Percentiles rank a stretch among this genome's conserved stretches.
These are phyloP conservation scores for Syngnathoides biaculeatus DNA, from an alignment of 2,113 vertebrate genomes.

Conservation along the genomic window DNA sequence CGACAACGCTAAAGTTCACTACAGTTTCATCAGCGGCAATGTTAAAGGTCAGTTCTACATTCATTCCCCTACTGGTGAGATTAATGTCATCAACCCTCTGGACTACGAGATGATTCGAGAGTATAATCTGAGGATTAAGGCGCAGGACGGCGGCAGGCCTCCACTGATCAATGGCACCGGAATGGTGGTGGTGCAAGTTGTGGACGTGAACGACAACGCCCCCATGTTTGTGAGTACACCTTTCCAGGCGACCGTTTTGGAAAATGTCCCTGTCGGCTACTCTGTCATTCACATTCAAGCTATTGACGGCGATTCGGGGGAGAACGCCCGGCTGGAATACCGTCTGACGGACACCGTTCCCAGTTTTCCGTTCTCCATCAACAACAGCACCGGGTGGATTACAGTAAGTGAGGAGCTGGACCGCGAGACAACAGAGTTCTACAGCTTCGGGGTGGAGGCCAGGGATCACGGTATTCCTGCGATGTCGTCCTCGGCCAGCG, in stretches of 20 bases:
- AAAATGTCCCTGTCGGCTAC: conserved; percentile 86
- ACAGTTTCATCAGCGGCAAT: conserved; percentile 94
- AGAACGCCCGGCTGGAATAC: conserved; percentile 88
- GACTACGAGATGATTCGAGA: conserved; percentile 90
- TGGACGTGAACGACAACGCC: conserved; percentile 92
- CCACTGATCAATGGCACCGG: conserved; percentile 91
- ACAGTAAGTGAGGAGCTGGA: conserved; percentile 84
- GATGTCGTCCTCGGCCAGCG: conserved; percentile 91
- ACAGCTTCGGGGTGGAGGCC: conserved; percentile 89
- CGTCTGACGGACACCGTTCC: conserved; percentile 75
- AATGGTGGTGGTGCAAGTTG: conserved; percentile 88
- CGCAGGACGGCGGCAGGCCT: conserved; percentile 92
- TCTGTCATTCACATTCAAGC: conserved; percentile 95
- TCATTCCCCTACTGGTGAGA: conserved; percentile 84
- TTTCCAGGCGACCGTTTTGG: conserved; percentile 90
- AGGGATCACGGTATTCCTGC: conserved; percentile 83
- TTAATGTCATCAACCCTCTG: conserved; percentile 90
- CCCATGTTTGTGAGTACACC: conserved; percentile 98
- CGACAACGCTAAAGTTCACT: conserved; percentile 89
- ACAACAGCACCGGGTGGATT: conserved; percentile 96
- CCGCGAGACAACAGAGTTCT: conserved; percentile 85
- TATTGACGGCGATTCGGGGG: conserved; percentile 87
- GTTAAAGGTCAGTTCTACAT: conserved; percentile 94
- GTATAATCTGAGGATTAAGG: conserved; percentile 90
- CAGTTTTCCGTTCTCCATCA: conserved; percentile 88